phyloP scores from a whole-genome alignment of 2,888 invertebrate genomes.

The Hybos culiciformis region DNA sequence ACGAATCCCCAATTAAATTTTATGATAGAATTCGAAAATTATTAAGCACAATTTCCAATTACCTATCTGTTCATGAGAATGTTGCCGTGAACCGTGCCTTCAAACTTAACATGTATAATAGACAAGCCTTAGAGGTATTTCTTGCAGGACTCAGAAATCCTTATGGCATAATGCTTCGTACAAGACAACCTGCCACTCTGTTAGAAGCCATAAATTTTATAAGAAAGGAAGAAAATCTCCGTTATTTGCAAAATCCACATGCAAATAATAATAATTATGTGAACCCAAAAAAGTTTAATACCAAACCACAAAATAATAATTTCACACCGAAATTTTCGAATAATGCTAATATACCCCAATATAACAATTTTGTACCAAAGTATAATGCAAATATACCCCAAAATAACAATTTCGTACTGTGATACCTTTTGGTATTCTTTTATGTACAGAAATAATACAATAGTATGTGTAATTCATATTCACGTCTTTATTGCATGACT shows the following conservation, averaged over 20 bases:
- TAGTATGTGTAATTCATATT: too few relatives aligned
- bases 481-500: too few relatives aligned
- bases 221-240: conserved; percentile 5
- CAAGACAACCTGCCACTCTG: background rate
- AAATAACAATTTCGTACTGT: too few relatives aligned
- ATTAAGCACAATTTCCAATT: conserved; percentile 8
- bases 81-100: conserved; percentile 1
- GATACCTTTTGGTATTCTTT: too few relatives aligned
- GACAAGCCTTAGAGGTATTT: conserved; percentile 2
- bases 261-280: background rate
- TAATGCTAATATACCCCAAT: too few relatives aligned
- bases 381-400: too few relatives aligned
- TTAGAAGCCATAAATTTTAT: conserved; percentile 5
- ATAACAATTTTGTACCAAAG: too few relatives aligned
- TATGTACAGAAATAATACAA: too few relatives aligned
- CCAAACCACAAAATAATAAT: background rate
- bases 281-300: background rate
- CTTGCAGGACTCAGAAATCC: conserved; percentile 5
- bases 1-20: conserved; percentile 5
- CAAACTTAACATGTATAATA: conserved; percentile 7
- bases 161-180: conserved; percentile 3
- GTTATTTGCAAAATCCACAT: conserved; percentile 3
- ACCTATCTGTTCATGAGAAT: conserved; percentile 1
- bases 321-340: too few relatives aligned
- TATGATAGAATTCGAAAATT: conserved; percentile 3